phyloP scores from a whole-genome alignment of 1,140 invertebrate genomes.

The Mesaphorura yosii region DNA sequence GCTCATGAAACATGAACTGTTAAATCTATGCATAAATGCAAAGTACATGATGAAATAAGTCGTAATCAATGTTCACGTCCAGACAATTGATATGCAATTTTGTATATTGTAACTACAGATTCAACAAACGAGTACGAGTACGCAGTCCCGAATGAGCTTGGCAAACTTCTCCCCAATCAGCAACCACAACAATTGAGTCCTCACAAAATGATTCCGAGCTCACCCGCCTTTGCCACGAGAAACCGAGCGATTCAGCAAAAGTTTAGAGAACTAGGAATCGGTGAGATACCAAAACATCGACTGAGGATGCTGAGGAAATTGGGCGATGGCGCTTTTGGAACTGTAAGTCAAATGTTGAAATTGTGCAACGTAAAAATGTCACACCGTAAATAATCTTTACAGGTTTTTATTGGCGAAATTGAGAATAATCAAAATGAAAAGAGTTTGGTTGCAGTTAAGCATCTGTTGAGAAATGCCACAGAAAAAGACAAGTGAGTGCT shows the following conservation, averaged over 20 bases:
- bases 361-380: background rate
- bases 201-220: conserved; percentile 27
- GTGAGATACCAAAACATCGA: conserved; percentile 71
- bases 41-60: no score
- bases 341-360: conserved; percentile 47
- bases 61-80: no score
- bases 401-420: conserved; percentile 30
- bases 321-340: conserved; percentile 80
- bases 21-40: no score
- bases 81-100: no score
- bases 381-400: background rate
- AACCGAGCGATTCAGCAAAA: conserved; percentile 20
- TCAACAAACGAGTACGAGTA: conserved; percentile 31
- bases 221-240: conserved; percentile 19
- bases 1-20: no score
- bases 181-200: conserved; percentile 30
- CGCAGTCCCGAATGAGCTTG: conserved; percentile 30
- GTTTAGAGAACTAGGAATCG: conserved; percentile 42
- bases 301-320: conserved; percentile 77
- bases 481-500: conserved; percentile 65
- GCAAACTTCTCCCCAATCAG: conserved; percentile 29
- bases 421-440: conserved; percentile 48
- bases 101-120: conserved; percentile 15
- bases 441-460: conserved; percentile 75
- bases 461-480: conserved; percentile 62